phyloP scores from a whole-genome alignment of 2,797 vertebrate species.

The Semaprochilodus insignis region DNA sequence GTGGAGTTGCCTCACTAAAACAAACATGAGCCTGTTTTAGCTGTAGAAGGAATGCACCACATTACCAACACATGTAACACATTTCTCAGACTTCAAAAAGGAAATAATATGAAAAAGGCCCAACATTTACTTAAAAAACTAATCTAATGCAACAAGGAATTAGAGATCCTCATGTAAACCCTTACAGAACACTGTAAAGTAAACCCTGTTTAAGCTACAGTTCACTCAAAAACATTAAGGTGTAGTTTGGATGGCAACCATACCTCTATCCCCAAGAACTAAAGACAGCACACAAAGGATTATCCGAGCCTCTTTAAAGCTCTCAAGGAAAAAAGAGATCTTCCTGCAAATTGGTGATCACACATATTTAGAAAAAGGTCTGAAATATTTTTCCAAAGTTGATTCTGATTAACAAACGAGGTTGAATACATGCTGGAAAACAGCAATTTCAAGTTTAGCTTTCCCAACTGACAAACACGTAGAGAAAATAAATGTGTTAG shows the following conservation, averaged over 20 bases:
- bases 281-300: conserved; percentile 3
- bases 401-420: not conserved
- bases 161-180: not conserved
- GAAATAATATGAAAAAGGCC: too few relatives aligned
- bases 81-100: not conserved
- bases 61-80: not conserved
- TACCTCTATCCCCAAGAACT: not conserved
- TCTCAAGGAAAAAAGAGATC: not conserved
- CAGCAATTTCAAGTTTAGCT: not conserved
- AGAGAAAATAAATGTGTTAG: not conserved
- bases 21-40: not conserved
- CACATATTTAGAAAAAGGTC: not conserved
- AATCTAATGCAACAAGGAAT: not conserved
- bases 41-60: not conserved
- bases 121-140: too few relatives aligned
- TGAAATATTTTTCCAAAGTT: not conserved
- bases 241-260: not conserved
- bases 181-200: not conserved
- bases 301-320: not conserved
- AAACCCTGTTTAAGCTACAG: not conserved
- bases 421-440: not conserved
- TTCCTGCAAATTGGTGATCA: not conserved
- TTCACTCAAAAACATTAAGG: not conserved
- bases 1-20: not conserved
- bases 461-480: not conserved